These are phyloP conservation scores for Muscicapa adusta DNA, from an alignment of 2,113 vertebrate genomes.

Conservation along the genomic window DNA sequence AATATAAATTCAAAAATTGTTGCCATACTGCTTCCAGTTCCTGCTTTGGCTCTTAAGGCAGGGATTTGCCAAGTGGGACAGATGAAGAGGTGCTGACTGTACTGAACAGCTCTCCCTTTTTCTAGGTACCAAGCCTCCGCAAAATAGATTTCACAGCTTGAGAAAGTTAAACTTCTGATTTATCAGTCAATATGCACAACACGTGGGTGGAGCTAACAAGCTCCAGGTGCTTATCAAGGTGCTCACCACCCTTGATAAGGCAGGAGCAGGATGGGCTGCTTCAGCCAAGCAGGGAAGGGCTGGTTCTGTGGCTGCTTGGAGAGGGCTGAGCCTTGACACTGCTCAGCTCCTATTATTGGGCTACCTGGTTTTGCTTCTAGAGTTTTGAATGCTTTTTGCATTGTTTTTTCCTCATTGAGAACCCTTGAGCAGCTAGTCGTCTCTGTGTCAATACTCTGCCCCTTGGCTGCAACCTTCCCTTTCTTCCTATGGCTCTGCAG, in stretches of 20 bases:
- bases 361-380: not conserved
- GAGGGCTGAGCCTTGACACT: not conserved
- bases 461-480: not conserved
- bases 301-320: not conserved
- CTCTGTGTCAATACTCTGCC: not conserved
- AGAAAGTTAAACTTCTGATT: not conserved
- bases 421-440: not conserved
- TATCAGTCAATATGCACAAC: not conserved
- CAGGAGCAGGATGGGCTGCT: not conserved
- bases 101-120: not conserved
- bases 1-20: not conserved
- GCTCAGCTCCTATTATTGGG: not conserved
- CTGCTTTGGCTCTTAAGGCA: not conserved
- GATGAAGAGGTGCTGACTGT: not conserved
- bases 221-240: too few species aligned
- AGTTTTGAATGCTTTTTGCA: not conserved
- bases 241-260: not conserved
- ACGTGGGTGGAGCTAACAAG: not conserved
- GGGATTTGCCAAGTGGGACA: not conserved
- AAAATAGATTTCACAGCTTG: not conserved
- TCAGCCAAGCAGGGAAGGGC: not conserved
- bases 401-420: not conserved
- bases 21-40: not conserved
- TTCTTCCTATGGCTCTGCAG: not conserved
- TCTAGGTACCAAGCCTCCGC: not conserved